Percentiles rank a stretch among this genome's conserved stretches.
Evolutionary conservation across 2,888 invertebrate genomes (phyloP).

Genomic region (Podotricha telesiphe): DNA sequence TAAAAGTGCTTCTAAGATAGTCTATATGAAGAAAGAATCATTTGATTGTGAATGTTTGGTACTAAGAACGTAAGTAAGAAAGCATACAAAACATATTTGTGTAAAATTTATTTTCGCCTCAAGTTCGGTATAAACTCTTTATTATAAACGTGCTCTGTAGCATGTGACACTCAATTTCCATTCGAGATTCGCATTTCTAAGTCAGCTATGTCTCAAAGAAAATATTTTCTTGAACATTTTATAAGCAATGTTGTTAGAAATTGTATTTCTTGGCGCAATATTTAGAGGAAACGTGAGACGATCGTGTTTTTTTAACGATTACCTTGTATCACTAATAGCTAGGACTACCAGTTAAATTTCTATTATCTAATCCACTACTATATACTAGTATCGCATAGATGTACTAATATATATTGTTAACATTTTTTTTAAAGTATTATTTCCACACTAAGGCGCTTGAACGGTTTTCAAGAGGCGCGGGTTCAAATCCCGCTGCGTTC

Average conservation of each 20-base stretch:
- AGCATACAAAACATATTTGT: neutral
- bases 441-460: too few species aligned
- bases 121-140: slow-evolving; percentile 2
- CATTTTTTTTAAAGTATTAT: too few species aligned
- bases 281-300: neutral
- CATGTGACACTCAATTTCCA: slow-evolving; percentile 15
- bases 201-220: slow-evolving; percentile 13
- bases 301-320: neutral
- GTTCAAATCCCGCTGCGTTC: too few species aligned
- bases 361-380: too few species aligned
- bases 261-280: neutral
- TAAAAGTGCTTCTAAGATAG: too few species aligned
- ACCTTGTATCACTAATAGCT: too few species aligned
- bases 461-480: too few species aligned
- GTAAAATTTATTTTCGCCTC: neutral
- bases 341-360: too few species aligned
- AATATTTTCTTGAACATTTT: slow-evolving; percentile 2
- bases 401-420: too few species aligned
- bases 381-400: too few species aligned
- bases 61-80: neutral
- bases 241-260: neutral
- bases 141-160: slow-evolving; percentile 9
- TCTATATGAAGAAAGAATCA: too few species aligned
- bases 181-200: slow-evolving; percentile 4
- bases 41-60: too few species aligned